Conservation (phyloP, 2,888 invertebrate genomes). For the Erebia epiphron region DNA sequence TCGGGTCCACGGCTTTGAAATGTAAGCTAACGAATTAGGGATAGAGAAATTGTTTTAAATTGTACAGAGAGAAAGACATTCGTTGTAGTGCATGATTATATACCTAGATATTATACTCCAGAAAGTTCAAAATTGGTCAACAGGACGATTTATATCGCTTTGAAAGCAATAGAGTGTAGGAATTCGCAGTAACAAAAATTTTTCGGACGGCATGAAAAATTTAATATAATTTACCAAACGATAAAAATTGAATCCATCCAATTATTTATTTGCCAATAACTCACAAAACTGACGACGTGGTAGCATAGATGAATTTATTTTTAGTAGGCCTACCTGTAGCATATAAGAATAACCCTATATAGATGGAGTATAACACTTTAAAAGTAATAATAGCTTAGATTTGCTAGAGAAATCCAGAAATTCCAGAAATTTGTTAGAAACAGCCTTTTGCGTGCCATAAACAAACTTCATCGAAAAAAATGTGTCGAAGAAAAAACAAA, state of each 20-base stretch:
- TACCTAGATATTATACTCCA: not conserved
- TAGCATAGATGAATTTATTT: conserved; percentile 21
- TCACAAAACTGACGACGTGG: conserved; percentile 27
- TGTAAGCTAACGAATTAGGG: conserved; percentile 72
- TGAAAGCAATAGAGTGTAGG: not conserved
- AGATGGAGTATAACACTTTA: conserved; percentile 13
- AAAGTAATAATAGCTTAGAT: not conserved
- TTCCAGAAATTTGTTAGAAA: not conserved
- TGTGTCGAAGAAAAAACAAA: not conserved
- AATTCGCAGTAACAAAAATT: not conserved
- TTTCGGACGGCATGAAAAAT: conserved; percentile 10
- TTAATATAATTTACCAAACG: conserved; percentile 36
- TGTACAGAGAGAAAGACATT: conserved; percentile 26
- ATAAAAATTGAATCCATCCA: conserved; percentile 61
- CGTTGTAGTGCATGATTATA: conserved; percentile 11
- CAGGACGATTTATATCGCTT: conserved; percentile 16
- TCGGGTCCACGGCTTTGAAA: conserved; percentile 73
- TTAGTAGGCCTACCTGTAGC: conserved; percentile 6
- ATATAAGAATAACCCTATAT: not conserved
- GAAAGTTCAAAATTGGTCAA: conserved; percentile 5
- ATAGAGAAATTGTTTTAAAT: conserved; percentile 47
- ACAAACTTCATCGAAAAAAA: not conserved
- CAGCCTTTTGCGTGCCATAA: not conserved
- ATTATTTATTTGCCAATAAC: conserved; percentile 50
- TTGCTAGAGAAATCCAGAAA: not conserved